Percentiles rank a stretch among this genome's conserved stretches.
phyloP scores from a whole-genome alignment of 2,113 vertebrate species.

The Deroptyus accipitrinus region DNA sequence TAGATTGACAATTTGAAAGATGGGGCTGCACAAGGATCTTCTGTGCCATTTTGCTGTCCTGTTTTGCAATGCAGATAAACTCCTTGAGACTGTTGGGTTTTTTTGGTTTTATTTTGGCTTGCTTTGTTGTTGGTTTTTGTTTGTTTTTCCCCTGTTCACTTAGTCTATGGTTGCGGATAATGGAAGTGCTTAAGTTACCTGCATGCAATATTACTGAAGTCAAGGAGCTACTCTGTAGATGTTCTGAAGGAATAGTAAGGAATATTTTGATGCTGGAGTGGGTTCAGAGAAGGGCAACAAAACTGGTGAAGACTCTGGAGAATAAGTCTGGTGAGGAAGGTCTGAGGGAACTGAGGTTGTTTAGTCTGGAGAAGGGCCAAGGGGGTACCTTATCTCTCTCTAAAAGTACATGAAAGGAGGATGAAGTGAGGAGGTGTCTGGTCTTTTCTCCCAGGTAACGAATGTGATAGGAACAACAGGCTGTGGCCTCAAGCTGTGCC shows the following conservation, averaged over 20 bases:
- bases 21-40: neutral
- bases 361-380: neutral
- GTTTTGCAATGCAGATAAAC: neutral
- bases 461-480: neutral
- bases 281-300: neutral
- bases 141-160: too few species aligned
- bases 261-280: neutral
- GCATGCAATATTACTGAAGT: fast-evolving
- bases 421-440: neutral
- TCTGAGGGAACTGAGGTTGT: neutral
- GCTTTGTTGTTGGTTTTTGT: neutral
- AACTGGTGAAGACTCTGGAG: neutral
- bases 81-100: neutral
- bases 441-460: neutral
- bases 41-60: neutral
- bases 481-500: neutral
- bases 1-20: neutral
- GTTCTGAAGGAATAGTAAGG: neutral
- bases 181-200: neutral
- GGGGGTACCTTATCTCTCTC: neutral
- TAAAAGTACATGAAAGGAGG: neutral
- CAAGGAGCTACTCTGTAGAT: neutral
- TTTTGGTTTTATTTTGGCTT: neutral
- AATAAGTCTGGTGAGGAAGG: neutral
- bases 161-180: neutral